Evolutionary conservation across 2,113 vertebrate species (phyloP), one percentile per base, ranked within the genome.

Genomic region (Dendropsophus ebraccatus): DNA sequence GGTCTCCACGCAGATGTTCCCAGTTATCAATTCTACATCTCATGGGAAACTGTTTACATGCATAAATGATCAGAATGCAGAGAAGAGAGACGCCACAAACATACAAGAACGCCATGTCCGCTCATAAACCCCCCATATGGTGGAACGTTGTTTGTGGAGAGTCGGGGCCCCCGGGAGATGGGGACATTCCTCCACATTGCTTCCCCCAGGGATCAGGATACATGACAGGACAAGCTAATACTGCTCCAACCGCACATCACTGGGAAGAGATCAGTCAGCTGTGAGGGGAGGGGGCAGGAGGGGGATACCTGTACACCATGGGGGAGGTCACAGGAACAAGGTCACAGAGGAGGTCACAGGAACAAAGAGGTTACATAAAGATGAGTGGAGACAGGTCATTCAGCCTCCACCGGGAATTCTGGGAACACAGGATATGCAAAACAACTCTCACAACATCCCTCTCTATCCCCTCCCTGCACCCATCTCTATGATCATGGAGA

Each of bases 51-150:
- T 49, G 12, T 5, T 47, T 81, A 17, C 28, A 16, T 30, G 52
- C 79, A 50, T 21, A 62, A 49, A 32, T 81, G n/a, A 47, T 17
- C 8, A 23, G 35, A 81, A 81, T 80, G 56, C n/a, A 47, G 23
- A n/a, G 14, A 5, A 41, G 3, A 8, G 37, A 73, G 16, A 37
- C 17, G 8, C 17, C 25, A 72, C 7, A 72, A 37, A 70, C 32
- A 37, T 41, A 41, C 3, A 72, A 41, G 30, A 41, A 72, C 10
- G 35, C 14, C 1, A 7, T 17, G 65, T 70, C 21, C 21, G 21
- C 69, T 12, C 8, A 21, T 69, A 1, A 23, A 10, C 32, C 16
- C n/a, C 32, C n/a, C 3, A 13, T 28, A 1, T n/a, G 19, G 19
- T 58, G 3, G 13, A 67, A 25, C 56, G 6, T 13, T 17, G 30